phyloP scores from a whole-genome alignment of 2,888 invertebrate genomes.

The Malthinus seriepunctatus region DNA sequence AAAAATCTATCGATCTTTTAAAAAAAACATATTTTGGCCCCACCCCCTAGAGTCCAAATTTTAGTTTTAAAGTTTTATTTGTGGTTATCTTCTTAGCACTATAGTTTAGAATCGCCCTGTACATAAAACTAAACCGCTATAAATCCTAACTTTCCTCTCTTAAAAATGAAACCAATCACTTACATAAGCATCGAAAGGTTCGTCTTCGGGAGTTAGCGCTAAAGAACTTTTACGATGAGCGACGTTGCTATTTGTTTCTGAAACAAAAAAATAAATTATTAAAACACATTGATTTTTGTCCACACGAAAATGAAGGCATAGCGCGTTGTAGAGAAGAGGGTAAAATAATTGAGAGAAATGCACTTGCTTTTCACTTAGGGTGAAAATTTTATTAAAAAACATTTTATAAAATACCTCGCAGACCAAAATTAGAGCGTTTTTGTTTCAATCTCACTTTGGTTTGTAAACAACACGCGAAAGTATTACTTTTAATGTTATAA shows the following conservation, averaged over 20 bases:
- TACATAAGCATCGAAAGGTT: conserved; percentile 70
- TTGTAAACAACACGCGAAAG: too few relatives aligned
- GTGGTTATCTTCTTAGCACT: too few relatives aligned
- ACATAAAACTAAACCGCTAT: too few relatives aligned
- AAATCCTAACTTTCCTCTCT: neutral
- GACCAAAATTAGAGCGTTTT: too few relatives aligned
- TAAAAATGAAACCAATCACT: conserved; percentile 48
- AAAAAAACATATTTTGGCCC: too few relatives aligned
- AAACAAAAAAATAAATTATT: conserved; percentile 37
- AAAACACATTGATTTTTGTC: neutral
- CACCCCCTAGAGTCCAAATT: too few relatives aligned
- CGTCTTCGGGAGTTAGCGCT: conserved; percentile 72
- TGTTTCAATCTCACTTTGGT: too few relatives aligned
- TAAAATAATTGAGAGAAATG: conserved; percentile 14
- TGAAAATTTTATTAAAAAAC: neutral
- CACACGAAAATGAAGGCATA: too few relatives aligned
- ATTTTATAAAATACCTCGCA: neutral
- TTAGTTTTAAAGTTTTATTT: too few relatives aligned
- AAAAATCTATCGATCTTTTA: too few relatives aligned
- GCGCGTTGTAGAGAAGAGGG: neutral
- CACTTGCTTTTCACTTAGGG: conserved; percentile 8
- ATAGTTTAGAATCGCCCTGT: too few relatives aligned
- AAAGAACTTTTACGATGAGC: conserved; percentile 69
- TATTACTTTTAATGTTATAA: too few relatives aligned
- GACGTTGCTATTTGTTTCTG: conserved; percentile 60